Evolutionary conservation across 2,888 invertebrate genomes (phyloP), one percentile per base, ranked within the genome.

Genomic region (Seladonia tumulorum): DNA sequence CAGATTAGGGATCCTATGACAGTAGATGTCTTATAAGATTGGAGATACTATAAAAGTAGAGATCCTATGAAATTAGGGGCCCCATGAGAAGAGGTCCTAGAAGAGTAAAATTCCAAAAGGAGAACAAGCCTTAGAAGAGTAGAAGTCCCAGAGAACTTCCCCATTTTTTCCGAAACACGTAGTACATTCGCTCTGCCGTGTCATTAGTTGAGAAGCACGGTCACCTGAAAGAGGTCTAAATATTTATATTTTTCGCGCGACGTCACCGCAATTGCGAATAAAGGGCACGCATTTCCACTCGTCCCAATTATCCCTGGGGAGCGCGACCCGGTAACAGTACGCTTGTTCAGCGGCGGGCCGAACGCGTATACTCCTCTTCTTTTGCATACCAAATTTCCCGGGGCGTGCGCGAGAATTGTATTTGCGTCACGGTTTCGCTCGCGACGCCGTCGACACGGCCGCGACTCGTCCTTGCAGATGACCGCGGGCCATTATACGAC

Each of bases 401-500:
- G 10, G 45, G 18, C 47, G 68, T 76, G 66, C 66, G 35, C 5
- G 75, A 35, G 60, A 81, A 81, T 79, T 71, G 45, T 63, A 60
- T 77, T 71, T 70, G 60, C 74, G 4, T 70, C 70, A 49, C 49
- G 49, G 68, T 74, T 70, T 73, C 66, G 18, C 42, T n/a, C 68
- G 68, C 49, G 49, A 63, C 75, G 60, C 29, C 66, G 29, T n/a
- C n/a, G 57, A 53, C 53, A 53, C 8, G n/a, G n/a, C 0, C 25
- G 66, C 18, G 5, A 22, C 35, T 47, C 29, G 42, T 39, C 68
- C 72, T 70, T 60, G 35, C 68, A 79, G 70, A 84, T 68, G 82
- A 83, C 76, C 81, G 57, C 81, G 57, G 68, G 80, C 82, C 74
- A 80, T 89, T 89, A 84, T 70, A 82, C 76, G 63, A 47, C 45